Percentiles rank a stretch among this genome's conserved stretches.
Conservation (phyloP, 2,888 invertebrate species). For the Pilophorus perplexus region DNA sequence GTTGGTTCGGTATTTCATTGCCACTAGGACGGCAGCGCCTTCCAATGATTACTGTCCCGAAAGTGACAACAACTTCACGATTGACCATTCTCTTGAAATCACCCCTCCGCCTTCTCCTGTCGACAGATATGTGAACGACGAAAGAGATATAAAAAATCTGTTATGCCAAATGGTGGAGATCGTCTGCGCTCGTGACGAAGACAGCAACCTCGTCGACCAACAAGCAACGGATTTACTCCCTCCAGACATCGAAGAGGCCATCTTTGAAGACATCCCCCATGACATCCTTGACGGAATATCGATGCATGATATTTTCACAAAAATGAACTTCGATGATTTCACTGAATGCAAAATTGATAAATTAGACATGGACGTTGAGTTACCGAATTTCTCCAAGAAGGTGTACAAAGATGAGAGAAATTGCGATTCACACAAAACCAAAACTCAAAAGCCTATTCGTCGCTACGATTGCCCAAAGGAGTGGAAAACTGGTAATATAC, state of each 20-base stretch:
- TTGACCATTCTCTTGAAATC: constrained; percentile 61
- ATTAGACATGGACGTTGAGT: background rate
- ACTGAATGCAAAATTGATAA: constrained; percentile 39
- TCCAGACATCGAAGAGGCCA: constrained; percentile 82
- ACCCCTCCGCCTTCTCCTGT: constrained; percentile 46
- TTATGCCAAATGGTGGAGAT: constrained; percentile 61
- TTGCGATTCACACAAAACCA: constrained; percentile 17
- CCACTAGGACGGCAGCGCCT: constrained; percentile 61
- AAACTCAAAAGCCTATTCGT: too few relatives aligned
- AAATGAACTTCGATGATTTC: constrained; percentile 47
- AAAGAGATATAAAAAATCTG: constrained; percentile 57
- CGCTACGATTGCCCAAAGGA: too few relatives aligned
- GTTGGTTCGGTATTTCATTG: constrained; percentile 75
- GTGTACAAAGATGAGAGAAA: constrained; percentile 25
- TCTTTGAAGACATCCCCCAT: constrained; percentile 79
- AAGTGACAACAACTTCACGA: constrained; percentile 72
- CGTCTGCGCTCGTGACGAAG: constrained; percentile 64
- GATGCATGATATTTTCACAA: constrained; percentile 73
- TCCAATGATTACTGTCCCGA: constrained; percentile 58
- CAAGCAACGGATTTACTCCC: constrained; percentile 76
- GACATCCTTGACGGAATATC: constrained; percentile 80
- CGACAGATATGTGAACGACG: constrained; percentile 29
- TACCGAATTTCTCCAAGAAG: constrained; percentile 1
- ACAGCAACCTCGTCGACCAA: constrained; percentile 60
- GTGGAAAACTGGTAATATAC: constrained; percentile 50